Evolutionary conservation across 1,140 invertebrate genomes (phyloP).

Genomic region (Anastrepha obliqua): DNA sequence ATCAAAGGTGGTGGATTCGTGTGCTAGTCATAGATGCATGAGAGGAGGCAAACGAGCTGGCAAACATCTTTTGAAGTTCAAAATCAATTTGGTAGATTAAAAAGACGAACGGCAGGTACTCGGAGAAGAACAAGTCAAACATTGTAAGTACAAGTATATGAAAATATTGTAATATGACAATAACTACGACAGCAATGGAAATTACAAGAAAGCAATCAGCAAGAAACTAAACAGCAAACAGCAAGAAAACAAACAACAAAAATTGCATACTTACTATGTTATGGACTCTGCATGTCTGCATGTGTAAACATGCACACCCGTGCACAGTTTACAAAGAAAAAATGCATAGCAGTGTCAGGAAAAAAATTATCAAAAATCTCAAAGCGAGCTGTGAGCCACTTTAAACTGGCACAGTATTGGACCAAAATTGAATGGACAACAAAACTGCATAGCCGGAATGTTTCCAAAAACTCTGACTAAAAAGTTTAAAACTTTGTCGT

Average conservation of each 20-base stretch:
- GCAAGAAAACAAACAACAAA: neutral
- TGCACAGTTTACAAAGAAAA: too few species aligned
- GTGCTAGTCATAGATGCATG: neutral
- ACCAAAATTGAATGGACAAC: too few species aligned
- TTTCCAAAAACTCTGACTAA: too few species aligned
- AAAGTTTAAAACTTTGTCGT: too few species aligned
- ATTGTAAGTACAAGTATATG: neutral
- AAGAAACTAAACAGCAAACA: neutral
- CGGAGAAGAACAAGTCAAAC: neutral
- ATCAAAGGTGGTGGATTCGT: neutral
- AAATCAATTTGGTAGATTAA: slow-evolving; percentile 52
- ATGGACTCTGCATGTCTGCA: too few species aligned
- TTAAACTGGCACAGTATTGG: too few species aligned
- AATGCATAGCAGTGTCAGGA: too few species aligned
- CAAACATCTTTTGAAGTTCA: slow-evolving; percentile 19
- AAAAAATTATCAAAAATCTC: too few species aligned
- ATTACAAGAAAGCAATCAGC: neutral
- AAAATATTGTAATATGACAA: slow-evolving; percentile 32
- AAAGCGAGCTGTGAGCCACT: too few species aligned
- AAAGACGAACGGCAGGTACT: neutral
- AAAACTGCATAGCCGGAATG: too few species aligned
- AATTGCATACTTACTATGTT: too few species aligned
- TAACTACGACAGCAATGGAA: slow-evolving; percentile 5
- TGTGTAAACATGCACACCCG: too few species aligned
- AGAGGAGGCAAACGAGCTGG: neutral